Evolutionary conservation across 2,797 vertebrate genomes (phyloP).

Genomic region (Fistularia tabacaria): DNA sequence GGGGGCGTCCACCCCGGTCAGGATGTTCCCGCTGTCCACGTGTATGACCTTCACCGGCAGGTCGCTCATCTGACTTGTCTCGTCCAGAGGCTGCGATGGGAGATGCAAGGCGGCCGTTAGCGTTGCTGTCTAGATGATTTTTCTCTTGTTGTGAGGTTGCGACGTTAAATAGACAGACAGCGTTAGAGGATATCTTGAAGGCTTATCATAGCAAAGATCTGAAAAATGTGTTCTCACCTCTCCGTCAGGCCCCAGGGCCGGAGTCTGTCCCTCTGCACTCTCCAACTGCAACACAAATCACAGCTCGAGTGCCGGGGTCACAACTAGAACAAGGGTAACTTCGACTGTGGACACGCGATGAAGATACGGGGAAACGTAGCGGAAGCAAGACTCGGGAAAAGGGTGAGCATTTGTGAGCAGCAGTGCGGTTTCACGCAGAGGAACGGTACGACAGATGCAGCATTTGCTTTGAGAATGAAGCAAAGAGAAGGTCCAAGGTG

Average conservation of each 20-base stretch:
- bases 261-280: slow-evolving; percentile 80
- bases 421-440: too few relatives aligned
- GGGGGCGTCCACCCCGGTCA: slow-evolving; percentile 88
- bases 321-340: too few relatives aligned
- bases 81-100: slow-evolving; percentile 85
- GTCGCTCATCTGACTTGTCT: slow-evolving; percentile 98
- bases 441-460: too few relatives aligned
- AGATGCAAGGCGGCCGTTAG: not conserved
- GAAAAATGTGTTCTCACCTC: slow-evolving; percentile 75
- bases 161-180: too few relatives aligned
- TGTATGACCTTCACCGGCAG: slow-evolving; percentile 95
- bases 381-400: too few relatives aligned
- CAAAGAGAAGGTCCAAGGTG: too few relatives aligned
- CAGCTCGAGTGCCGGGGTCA: not conserved
- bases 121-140: not conserved
- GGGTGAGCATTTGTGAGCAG: too few relatives aligned
- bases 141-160: too few relatives aligned
- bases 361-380: too few relatives aligned
- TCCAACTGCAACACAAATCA: slow-evolving; percentile 73
- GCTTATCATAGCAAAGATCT: too few relatives aligned
- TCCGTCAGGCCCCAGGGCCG: slow-evolving; percentile 88
- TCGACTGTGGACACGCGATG: too few relatives aligned
- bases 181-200: not conserved
- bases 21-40: slow-evolving; percentile 92
- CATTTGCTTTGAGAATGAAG: too few relatives aligned